These are phyloP conservation scores for Stenurella melanura DNA, from an alignment of 2,888 invertebrate species.

Conservation along the genomic window DNA sequence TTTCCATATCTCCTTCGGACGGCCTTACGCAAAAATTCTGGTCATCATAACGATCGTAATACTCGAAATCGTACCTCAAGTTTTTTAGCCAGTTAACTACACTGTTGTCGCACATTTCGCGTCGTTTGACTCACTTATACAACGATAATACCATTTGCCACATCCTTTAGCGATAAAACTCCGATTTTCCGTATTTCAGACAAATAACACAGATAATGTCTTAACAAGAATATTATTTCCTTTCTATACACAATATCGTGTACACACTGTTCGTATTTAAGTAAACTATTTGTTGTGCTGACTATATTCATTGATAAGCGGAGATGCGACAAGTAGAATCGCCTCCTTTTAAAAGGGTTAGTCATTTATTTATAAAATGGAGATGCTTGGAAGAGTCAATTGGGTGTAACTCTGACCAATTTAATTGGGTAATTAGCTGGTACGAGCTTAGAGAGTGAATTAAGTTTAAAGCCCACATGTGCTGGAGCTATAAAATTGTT, in stretches of 20 bases:
- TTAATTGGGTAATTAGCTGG: constrained; percentile 54
- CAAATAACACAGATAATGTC: constrained; percentile 46
- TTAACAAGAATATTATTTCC: constrained; percentile 39
- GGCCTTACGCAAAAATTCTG: constrained; percentile 39
- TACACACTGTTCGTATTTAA: constrained; percentile 27
- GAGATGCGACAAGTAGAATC: constrained; percentile 41
- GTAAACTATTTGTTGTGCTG: constrained; percentile 41
- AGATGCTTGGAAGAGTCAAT: constrained; percentile 56
- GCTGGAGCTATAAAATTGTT: constrained; percentile 20
- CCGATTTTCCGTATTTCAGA: constrained; percentile 49
- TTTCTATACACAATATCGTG: constrained; percentile 40
- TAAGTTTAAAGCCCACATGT: constrained; percentile 49
- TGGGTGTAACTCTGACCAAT: constrained; percentile 52
- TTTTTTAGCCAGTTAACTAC: constrained; percentile 68
- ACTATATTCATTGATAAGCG: constrained; percentile 52
- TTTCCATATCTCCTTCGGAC: constrained; percentile 48
- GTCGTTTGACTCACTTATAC: constrained; percentile 42
- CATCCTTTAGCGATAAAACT: constrained; percentile 54
- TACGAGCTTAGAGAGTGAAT: constrained; percentile 47
- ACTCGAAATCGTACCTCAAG: constrained; percentile 65
- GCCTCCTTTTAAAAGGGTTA: constrained; percentile 47
- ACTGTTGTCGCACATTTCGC: constrained; percentile 59
- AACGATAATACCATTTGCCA: constrained; percentile 51
- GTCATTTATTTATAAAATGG: constrained; percentile 56
- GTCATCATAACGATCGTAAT: constrained; percentile 65